Evolutionary conservation across 2,797 vertebrate species (phyloP).

Genomic region (Manis crassicaudata): DNA sequence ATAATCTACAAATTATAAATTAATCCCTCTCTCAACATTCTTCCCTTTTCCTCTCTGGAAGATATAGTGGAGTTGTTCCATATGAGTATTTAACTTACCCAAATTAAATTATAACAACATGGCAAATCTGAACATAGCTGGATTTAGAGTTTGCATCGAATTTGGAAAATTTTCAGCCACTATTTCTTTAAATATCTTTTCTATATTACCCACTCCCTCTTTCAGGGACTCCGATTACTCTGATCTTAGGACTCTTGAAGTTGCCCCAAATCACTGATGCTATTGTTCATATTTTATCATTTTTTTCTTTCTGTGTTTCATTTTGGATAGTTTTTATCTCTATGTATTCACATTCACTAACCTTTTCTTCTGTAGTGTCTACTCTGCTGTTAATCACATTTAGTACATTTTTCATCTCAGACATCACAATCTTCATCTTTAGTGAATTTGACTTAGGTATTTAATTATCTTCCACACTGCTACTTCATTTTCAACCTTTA

Average conservation of each 20-base stretch:
- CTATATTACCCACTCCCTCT: not conserved
- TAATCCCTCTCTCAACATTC: not conserved
- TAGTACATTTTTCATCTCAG: not conserved
- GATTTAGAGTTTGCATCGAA: not conserved
- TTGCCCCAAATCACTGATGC: not conserved
- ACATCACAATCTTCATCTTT: not conserved
- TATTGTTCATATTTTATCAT: not conserved
- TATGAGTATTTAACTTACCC: not conserved
- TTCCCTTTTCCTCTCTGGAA: not conserved
- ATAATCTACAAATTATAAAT: not conserved
- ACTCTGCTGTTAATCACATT: not conserved
- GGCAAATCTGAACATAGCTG: not conserved
- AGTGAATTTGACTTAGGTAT: not conserved
- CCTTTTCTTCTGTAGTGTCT: not conserved
- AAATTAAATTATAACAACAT: not conserved
- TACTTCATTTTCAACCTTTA: not conserved
- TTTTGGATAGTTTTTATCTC: not conserved
- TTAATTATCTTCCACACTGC: not conserved
- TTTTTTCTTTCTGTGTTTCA: not conserved
- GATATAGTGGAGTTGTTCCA: not conserved
- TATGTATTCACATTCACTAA: not conserved
- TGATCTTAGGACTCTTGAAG: not conserved
- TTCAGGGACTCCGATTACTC: not conserved
- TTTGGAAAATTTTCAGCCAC: not conserved
- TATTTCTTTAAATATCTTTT: not conserved